phyloP scores from a whole-genome alignment of 2,888 invertebrate species.

The Petrolisthes cinctipes region DNA sequence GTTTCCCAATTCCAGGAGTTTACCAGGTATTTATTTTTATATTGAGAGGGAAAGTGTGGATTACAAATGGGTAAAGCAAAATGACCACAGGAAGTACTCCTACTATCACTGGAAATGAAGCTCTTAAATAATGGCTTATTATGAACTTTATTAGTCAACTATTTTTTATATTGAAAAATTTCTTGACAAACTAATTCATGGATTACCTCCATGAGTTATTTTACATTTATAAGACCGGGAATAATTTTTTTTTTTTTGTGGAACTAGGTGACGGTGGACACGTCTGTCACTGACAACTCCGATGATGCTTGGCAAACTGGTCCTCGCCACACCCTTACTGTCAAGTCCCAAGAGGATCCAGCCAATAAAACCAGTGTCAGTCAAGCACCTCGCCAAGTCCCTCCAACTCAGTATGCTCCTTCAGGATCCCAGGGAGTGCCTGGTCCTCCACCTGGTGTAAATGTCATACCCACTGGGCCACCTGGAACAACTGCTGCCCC shows the following conservation, averaged over 20 bases:
- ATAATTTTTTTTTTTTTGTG: too few species aligned
- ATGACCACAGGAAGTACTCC: too few species aligned
- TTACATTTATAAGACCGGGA: too few species aligned
- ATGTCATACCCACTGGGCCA: conserved; percentile 32
- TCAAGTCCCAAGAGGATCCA: conserved; percentile 63
- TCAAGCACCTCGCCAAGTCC: conserved; percentile 39
- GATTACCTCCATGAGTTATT: too few species aligned
- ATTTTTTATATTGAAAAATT: too few species aligned
- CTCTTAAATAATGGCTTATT: neutral
- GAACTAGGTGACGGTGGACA: conserved; percentile 57
- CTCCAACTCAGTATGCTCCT: conserved; percentile 46
- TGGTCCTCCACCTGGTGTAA: conserved; percentile 40
- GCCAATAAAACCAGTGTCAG: conserved; percentile 48
- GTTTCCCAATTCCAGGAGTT: conserved; percentile 73
- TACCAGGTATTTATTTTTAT: conserved; percentile 45
- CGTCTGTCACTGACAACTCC: conserved; percentile 61
- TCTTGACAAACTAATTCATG: too few species aligned
- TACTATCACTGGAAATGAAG: neutral
- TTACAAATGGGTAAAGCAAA: neutral
- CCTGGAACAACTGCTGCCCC: conserved; percentile 20
- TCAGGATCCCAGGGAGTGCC: conserved; percentile 36
- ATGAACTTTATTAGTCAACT: neutral
- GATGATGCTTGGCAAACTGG: conserved; percentile 65
- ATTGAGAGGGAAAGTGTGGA: neutral
- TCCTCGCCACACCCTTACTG: conserved; percentile 58